Percentiles rank a stretch among this genome's conserved stretches.
Conservation (phyloP, 2,888 invertebrate species). For the Phragmatobia fuliginosa region DNA sequence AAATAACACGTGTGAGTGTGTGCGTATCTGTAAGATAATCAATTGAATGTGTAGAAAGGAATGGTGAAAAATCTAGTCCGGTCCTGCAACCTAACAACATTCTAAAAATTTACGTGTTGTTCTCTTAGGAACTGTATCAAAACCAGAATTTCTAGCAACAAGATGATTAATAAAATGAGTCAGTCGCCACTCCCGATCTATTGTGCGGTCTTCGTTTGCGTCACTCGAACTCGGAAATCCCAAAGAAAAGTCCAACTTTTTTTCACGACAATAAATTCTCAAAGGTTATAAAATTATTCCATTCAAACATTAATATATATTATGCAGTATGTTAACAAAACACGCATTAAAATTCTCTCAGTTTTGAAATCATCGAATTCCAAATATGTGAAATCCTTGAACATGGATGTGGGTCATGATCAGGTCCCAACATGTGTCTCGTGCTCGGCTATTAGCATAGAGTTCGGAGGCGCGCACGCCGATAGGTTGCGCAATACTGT, state of each 20-base stretch:
- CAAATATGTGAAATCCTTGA: slow-evolving; percentile 86
- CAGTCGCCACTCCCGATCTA: slow-evolving; percentile 52
- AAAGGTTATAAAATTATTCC: slow-evolving; percentile 50
- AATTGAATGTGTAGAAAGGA: slow-evolving; percentile 72
- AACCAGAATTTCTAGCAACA: slow-evolving; percentile 36
- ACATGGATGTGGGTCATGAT: slow-evolving; percentile 84
- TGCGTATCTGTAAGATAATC: slow-evolving; percentile 54
- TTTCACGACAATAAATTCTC: slow-evolving; percentile 29
- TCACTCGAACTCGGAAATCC: slow-evolving; percentile 54
- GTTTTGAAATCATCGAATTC: slow-evolving; percentile 84
- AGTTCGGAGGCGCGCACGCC: slow-evolving; percentile 74
- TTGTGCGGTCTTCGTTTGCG: slow-evolving; percentile 47
- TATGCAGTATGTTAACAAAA: slow-evolving; percentile 69
- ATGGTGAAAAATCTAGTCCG: slow-evolving; percentile 76
- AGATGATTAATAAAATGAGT: slow-evolving; percentile 57
- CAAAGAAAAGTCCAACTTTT: slow-evolving; percentile 52
- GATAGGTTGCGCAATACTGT: slow-evolving; percentile 82
- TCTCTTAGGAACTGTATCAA: slow-evolving; percentile 42
- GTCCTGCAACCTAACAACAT: slow-evolving; percentile 61
- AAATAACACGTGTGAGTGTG: slow-evolving; percentile 48
- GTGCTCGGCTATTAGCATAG: slow-evolving; percentile 82
- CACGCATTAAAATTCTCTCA: slow-evolving; percentile 73
- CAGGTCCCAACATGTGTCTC: slow-evolving; percentile 83
- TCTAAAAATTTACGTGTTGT: slow-evolving; percentile 48
- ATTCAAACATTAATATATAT: slow-evolving; percentile 61